These are phyloP conservation scores for Diacarnus erythraeanus DNA, from an alignment of 37 sponge, comb jelly and placozoan species.

Conservation along the genomic window DNA sequence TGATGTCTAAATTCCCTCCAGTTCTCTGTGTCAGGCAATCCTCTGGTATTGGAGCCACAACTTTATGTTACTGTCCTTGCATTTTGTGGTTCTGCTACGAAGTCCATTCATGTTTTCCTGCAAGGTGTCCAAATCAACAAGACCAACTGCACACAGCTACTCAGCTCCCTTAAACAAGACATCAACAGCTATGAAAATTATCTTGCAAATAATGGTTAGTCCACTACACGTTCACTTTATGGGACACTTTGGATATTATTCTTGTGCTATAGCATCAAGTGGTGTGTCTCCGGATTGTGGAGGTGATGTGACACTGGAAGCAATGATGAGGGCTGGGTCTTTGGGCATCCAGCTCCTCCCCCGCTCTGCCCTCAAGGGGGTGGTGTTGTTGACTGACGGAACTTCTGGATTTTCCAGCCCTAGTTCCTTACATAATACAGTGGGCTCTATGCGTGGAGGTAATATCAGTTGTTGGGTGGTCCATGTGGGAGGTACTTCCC, in stretches of 20 bases:
- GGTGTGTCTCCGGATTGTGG: not conserved
- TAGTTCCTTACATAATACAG: conserved; percentile 43
- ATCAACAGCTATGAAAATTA: conserved; percentile 34
- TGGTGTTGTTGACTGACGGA: conserved; percentile 73
- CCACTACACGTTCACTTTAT: no score
- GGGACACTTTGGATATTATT: no score
- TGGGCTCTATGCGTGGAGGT: conserved; percentile 55
- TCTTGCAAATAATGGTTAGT: conserved; percentile 45
- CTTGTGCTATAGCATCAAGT: not conserved
- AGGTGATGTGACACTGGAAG: conserved; percentile 46
- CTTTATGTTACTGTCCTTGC: conserved; percentile 69
- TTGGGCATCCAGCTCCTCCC: conserved; percentile 75
- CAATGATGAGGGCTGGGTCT: conserved; percentile 56
- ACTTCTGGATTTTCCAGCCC: conserved; percentile 58
- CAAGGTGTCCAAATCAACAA: conserved; percentile 48
- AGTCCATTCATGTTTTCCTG: conserved; percentile 54
- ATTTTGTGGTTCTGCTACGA: conserved; percentile 24
- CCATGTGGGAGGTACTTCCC: conserved; percentile 46
- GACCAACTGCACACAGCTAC: conserved; percentile 31
- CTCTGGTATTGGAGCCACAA: conserved; percentile 23
- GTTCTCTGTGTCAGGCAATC: conserved; percentile 23
- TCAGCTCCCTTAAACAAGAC: not conserved
- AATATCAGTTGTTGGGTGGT: conserved; percentile 81
- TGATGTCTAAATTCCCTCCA: no score
- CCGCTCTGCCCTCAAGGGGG: conserved; percentile 66